Conservation (phyloP, 2,113 vertebrate species). For the Entelurus aequoreus region DNA sequence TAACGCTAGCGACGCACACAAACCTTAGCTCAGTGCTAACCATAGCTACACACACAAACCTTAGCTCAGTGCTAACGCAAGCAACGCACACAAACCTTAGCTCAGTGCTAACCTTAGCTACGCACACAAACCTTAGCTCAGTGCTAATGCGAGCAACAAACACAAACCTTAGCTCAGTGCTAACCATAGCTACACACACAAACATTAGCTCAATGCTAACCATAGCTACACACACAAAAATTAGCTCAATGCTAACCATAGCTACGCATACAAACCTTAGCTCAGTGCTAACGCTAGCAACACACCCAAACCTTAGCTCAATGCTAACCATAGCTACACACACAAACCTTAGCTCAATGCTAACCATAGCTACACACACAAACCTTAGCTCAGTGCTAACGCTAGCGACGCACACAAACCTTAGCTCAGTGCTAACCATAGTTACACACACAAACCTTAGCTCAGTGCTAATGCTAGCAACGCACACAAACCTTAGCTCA, state of each 20-base stretch:
- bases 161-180: neutral
- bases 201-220: neutral
- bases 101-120: neutral
- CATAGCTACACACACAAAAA: too few species aligned
- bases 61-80: too few species aligned
- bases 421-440: neutral
- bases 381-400: too few species aligned
- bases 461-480: neutral
- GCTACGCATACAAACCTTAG: neutral
- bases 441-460: neutral
- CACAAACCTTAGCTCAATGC: too few species aligned
- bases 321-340: too few species aligned
- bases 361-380: too few species aligned
- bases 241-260: neutral
- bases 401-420: neutral
- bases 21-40: too few species aligned
- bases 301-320: too few species aligned
- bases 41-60: too few species aligned
- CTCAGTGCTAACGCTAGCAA: neutral
- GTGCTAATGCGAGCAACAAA: too few species aligned
- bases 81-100: neutral
- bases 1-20: neutral
- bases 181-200: too few species aligned
- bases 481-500: neutral
- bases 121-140: too few species aligned